A percentile compares a stretch with the other conserved stretches of the same genome.
phyloP scores from a whole-genome alignment of 2,888 invertebrate genomes.

The Arctia plantaginis region DNA sequence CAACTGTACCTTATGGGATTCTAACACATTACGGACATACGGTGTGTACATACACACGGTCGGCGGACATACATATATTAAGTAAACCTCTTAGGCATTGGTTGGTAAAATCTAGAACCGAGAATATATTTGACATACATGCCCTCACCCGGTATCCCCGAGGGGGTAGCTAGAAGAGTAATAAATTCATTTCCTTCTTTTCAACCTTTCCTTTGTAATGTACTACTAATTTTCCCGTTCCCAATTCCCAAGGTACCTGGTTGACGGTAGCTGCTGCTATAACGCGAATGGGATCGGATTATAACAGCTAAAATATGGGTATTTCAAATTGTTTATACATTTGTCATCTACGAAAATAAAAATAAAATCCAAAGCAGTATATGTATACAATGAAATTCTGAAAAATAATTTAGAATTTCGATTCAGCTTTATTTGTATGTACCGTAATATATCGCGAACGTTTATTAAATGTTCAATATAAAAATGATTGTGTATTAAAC shows the following conservation, averaged over 20 bases:
- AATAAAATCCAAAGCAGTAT: neutral
- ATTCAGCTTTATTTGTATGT: neutral
- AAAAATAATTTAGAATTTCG: slow-evolving; percentile 7
- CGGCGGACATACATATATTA: no score
- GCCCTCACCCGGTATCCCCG: neutral
- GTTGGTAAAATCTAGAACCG: neutral
- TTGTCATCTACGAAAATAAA: neutral
- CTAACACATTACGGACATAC: neutral
- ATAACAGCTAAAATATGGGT: neutral
- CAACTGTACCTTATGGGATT: neutral
- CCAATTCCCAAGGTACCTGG: neutral
- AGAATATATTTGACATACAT: neutral
- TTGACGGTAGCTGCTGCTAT: neutral
- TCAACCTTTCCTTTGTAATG: neutral
- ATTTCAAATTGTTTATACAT: neutral
- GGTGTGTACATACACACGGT: neutral
- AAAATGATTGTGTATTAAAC: slow-evolving; percentile 5
- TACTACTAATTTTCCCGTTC: neutral
- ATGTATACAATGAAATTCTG: neutral
- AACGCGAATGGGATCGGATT: neutral
- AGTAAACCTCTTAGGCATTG: neutral
- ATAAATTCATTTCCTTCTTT: neutral
- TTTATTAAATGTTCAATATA: slow-evolving; percentile 16
- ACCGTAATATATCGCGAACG: neutral
- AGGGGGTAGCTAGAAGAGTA: neutral